Conservation (phyloP, 2,113 vertebrate genomes). For the Toxotes jaculatrix region DNA sequence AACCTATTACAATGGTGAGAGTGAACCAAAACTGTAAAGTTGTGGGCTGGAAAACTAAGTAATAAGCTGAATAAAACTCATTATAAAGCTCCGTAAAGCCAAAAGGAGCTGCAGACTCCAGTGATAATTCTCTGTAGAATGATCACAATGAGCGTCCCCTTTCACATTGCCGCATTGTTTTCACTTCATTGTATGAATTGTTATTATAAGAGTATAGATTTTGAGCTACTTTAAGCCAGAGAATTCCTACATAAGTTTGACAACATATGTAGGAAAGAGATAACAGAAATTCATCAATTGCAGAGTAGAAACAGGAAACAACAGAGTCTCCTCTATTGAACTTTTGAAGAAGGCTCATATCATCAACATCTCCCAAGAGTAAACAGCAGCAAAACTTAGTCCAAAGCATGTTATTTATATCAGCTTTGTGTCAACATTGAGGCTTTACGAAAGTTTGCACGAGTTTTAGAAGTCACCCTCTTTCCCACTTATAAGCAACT, state of each 20-base stretch:
- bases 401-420: slow-evolving; percentile 7
- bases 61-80: too few species aligned
- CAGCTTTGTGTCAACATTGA: slow-evolving; percentile 9
- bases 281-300: not conserved
- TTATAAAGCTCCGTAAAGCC: too few species aligned
- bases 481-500: not conserved
- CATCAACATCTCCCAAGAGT: not conserved
- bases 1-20: too few species aligned
- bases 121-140: too few species aligned
- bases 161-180: too few species aligned
- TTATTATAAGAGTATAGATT: too few species aligned
- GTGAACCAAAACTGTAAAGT: too few species aligned
- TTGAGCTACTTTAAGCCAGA: not conserved
- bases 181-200: too few species aligned
- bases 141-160: too few species aligned
- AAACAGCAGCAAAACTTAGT: not conserved
- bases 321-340: not conserved
- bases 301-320: not conserved
- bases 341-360: not conserved
- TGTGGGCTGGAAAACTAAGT: too few species aligned
- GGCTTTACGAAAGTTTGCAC: slow-evolving; percentile 16
- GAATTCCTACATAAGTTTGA: not conserved
- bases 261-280: not conserved
- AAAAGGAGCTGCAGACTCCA: too few species aligned
- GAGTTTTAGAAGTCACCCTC: not conserved